Conservation (phyloP, 2,888 invertebrate species). For the Corbicula japonica region DNA sequence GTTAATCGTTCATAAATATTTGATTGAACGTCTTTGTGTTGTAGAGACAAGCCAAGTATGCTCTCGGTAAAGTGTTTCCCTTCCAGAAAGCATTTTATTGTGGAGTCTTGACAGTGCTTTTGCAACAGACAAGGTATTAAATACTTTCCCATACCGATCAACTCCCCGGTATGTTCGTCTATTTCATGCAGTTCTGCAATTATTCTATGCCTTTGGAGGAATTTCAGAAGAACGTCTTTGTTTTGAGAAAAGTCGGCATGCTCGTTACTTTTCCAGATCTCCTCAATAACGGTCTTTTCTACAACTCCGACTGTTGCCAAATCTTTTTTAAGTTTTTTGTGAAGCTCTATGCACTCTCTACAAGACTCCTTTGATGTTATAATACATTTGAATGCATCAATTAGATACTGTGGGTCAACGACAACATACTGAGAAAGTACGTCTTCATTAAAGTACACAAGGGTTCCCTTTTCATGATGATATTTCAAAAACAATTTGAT, state of each 20-base stretch:
- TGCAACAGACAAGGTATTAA: conserved; percentile 34
- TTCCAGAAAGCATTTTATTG: background rate
- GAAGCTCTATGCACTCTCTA: background rate
- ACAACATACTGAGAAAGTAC: conserved; percentile 26
- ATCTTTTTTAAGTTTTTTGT: conserved; percentile 7
- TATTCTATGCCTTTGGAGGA: conserved; percentile 28
- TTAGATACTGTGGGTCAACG: conserved; percentile 36
- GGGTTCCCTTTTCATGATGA: conserved; percentile 36
- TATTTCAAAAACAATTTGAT: conserved; percentile 28
- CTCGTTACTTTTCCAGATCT: conserved; percentile 15
- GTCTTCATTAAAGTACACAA: conserved; percentile 37
- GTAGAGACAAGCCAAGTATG: conserved; percentile 20
- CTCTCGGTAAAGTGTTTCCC: background rate
- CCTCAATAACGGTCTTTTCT: conserved; percentile 18
- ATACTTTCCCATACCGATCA: conserved; percentile 16
- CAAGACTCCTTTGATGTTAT: conserved; percentile 39
- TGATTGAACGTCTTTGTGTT: conserved; percentile 12
- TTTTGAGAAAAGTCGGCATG: conserved; percentile 7
- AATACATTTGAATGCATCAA: conserved; percentile 49
- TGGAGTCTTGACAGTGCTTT: background rate
- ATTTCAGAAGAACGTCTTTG: conserved; percentile 21
- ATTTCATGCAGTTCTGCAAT: conserved; percentile 12
- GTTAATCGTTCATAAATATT: conserved; percentile 31
- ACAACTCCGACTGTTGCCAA: conserved; percentile 19
- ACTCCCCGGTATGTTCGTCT: conserved; percentile 1